Evolutionary conservation across 2,797 vertebrate genomes (phyloP).

Genomic region (Staurois parvus): DNA sequence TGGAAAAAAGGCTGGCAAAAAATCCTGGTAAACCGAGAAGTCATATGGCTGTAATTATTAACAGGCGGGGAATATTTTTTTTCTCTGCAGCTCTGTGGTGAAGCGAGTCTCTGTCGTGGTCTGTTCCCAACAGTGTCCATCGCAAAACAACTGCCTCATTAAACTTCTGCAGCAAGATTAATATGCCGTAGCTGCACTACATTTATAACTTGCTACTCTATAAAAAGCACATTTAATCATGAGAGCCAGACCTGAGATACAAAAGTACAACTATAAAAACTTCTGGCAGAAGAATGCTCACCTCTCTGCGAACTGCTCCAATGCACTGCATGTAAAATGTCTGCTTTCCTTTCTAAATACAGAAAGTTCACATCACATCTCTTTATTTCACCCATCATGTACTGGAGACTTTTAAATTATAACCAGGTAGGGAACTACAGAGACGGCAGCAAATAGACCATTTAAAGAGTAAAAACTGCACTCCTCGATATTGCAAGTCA

Average conservation of each 20-base stretch:
- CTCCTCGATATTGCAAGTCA: not conserved
- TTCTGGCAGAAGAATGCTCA: constrained; percentile 74
- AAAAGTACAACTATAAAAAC: constrained; percentile 83
- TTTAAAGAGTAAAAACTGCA: not conserved
- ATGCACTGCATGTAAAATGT: constrained; percentile 64
- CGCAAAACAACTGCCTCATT: constrained; percentile 95
- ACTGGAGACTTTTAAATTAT: constrained; percentile 39
- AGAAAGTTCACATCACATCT: constrained; percentile 63
- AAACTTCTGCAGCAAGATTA: constrained; percentile 89
- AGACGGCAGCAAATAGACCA: not conserved
- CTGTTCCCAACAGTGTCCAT: constrained; percentile 88
- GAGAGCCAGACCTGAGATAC: constrained; percentile 81
- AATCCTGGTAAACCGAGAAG: constrained; percentile 78
- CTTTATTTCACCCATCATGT: constrained; percentile 59
- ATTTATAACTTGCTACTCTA: constrained; percentile 87
- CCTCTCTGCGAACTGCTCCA: constrained; percentile 66
- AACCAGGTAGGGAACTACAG: constrained; percentile 23
- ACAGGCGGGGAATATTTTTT: constrained; percentile 81
- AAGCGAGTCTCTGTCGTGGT: constrained; percentile 90
- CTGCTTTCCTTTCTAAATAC: constrained; percentile 19
- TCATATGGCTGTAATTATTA: constrained; percentile 97
- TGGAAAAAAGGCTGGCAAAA: constrained; percentile 80
- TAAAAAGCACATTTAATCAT: constrained; percentile 84
- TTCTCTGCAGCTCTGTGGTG: constrained; percentile 84
- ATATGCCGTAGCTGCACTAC: constrained; percentile 86